phyloP scores from a whole-genome alignment of 2,797 vertebrate genomes.

The Poecile montanus region DNA sequence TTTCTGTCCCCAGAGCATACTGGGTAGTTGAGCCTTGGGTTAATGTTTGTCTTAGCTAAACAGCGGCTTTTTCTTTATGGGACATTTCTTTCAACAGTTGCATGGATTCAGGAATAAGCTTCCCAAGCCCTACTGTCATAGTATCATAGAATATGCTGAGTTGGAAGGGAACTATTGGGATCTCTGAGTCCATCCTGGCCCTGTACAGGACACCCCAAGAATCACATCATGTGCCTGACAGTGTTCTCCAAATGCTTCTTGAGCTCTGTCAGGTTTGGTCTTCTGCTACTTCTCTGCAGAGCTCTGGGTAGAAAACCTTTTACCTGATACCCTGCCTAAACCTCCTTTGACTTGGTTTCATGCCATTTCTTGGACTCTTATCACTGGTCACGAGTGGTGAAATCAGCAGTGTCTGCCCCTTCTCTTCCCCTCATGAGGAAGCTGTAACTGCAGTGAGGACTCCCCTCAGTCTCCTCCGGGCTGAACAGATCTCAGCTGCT shows the following conservation, averaged over 20 bases:
- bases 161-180: background rate
- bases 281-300: background rate
- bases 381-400: background rate
- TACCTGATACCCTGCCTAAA: background rate
- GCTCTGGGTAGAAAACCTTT: background rate
- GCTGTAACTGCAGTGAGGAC: fast-evolving
- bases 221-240: background rate
- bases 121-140: background rate
- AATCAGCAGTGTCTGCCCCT: background rate
- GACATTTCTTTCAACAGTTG: background rate
- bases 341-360: background rate
- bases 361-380: background rate
- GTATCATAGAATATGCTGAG: background rate
- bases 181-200: background rate
- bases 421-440: background rate
- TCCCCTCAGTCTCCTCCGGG: background rate
- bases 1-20: background rate
- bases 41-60: background rate
- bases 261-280: background rate
- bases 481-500: background rate
- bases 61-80: background rate
- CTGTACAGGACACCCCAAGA: background rate
- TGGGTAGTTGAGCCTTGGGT: background rate
- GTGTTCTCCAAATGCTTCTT: background rate
- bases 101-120: background rate